Conservation (phyloP, 2,888 invertebrate species). For the Polyommatus icarus region DNA sequence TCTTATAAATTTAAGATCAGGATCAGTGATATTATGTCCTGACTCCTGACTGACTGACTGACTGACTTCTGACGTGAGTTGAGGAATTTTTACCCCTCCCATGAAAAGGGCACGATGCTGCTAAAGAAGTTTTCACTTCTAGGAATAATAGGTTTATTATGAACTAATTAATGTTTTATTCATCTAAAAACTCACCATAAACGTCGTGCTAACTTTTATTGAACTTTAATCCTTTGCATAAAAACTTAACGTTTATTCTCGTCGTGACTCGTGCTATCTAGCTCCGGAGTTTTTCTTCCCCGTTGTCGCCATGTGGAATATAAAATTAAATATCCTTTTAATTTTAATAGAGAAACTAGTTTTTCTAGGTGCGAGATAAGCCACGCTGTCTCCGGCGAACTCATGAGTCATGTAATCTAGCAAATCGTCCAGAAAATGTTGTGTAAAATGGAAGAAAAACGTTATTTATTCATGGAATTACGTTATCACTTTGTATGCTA, state of each 20-base stretch:
- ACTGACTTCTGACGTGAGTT: no score
- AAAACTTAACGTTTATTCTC: not conserved
- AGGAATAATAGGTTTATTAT: not conserved
- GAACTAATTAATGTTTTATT: not conserved
- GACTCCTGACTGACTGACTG: no score
- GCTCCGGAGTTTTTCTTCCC: not conserved
- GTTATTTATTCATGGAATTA: constrained; percentile 29
- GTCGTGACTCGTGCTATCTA: not conserved
- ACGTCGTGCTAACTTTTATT: not conserved
- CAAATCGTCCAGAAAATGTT: constrained; percentile 30
- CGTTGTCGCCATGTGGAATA: constrained; percentile 15
- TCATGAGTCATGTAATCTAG: constrained; percentile 31
- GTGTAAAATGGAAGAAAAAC: constrained; percentile 29
- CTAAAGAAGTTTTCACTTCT: no score
- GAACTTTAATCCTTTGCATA: not conserved
- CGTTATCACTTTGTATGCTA: constrained; percentile 32
- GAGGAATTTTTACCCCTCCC: no score
- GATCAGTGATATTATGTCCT: no score
- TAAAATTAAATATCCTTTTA: constrained; percentile 19
- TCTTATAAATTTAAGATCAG: no score
- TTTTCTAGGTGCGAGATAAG: constrained; percentile 23
- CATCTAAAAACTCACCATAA: not conserved
- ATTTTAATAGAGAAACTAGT: constrained; percentile 20
- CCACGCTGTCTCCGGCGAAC: constrained; percentile 27
- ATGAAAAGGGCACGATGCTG: no score